Evolutionary conservation across 53 echinoderm and acorn worm genomes (phyloP).

Genomic region (Holothuria scabra): DNA sequence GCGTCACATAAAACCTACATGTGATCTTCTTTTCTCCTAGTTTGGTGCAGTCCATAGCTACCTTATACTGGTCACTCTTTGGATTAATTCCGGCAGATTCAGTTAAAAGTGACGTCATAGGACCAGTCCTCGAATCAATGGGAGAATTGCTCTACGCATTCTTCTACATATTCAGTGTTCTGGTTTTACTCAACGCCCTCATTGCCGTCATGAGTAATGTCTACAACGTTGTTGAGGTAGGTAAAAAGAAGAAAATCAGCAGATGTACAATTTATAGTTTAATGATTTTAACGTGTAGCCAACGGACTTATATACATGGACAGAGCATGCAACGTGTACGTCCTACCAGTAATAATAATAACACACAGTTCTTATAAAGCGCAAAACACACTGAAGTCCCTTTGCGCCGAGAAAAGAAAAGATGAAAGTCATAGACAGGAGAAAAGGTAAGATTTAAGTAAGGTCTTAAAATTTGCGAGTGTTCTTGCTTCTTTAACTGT

Average conservation of each 20-base stretch:
- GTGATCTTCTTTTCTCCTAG: background rate
- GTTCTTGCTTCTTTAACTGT: no score
- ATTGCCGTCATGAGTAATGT: constrained; percentile 92
- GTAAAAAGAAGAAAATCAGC: background rate
- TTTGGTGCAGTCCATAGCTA: constrained; percentile 31
- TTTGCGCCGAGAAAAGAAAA: no score
- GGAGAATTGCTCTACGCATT: constrained; percentile 62
- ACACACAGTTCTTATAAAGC: no score
- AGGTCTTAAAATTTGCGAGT: no score
- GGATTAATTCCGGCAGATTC: constrained; percentile 65
- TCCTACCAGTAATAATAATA: no score
- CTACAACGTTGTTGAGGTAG: constrained; percentile 78
- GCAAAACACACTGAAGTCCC: no score
- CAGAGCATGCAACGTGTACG: no score
- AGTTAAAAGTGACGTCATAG: background rate
- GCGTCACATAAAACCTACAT: no score
- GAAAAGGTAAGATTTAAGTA: no score
- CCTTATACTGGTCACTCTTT: constrained; percentile 78
- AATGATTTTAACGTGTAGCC: no score
- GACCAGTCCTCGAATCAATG: constrained; percentile 42
- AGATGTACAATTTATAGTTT: background rate
- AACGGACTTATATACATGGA: no score
- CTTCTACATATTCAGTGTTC: constrained; percentile 71
- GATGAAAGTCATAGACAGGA: no score
- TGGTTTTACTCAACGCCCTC: constrained; percentile 82